phyloP scores from a whole-genome alignment of 2,888 invertebrate genomes.

The Meghimatium bilineatum region DNA sequence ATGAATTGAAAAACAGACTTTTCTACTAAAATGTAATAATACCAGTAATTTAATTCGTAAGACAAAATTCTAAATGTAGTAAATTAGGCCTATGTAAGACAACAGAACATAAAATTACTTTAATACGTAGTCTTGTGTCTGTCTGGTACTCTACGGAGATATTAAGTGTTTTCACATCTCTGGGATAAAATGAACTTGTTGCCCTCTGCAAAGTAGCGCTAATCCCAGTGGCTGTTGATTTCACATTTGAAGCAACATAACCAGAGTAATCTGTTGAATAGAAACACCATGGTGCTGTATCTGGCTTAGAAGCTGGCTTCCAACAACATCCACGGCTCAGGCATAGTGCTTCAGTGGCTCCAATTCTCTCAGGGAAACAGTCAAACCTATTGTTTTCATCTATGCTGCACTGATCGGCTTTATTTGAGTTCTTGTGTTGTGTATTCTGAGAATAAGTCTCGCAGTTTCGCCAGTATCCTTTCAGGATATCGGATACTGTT shows the following conservation, averaged over 20 bases:
- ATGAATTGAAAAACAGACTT: too few relatives aligned
- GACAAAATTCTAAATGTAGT: too few relatives aligned
- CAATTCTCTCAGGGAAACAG: slow-evolving; percentile 51
- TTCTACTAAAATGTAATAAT: not conserved
- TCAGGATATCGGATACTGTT: not conserved
- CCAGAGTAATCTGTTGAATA: slow-evolving; percentile 48
- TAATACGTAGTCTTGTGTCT: slow-evolving; percentile 29
- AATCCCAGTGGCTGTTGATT: slow-evolving; percentile 13
- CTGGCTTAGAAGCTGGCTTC: slow-evolving; percentile 2
- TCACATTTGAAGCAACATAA: slow-evolving; percentile 36
- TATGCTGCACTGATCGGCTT: slow-evolving; percentile 32
- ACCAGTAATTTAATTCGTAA: not conserved
- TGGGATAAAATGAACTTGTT: slow-evolving; percentile 27
- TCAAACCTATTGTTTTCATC: slow-evolving; percentile 49
- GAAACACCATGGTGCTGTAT: slow-evolving; percentile 51
- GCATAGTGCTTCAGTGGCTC: slow-evolving; percentile 45
- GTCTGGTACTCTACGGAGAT: slow-evolving; percentile 42
- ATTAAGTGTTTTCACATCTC: slow-evolving; percentile 33
- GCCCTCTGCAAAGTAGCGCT: slow-evolving; percentile 30
- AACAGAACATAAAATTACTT: slow-evolving; percentile 5
- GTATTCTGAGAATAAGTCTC: too few relatives aligned
- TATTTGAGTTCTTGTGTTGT: too few relatives aligned
- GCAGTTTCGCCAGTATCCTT: not conserved
- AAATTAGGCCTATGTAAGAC: too few relatives aligned
- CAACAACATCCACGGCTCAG: slow-evolving; percentile 53